Evolutionary conservation across 2,113 vertebrate genomes (phyloP).

Genomic region (Pelvicachromis taeniatus): DNA sequence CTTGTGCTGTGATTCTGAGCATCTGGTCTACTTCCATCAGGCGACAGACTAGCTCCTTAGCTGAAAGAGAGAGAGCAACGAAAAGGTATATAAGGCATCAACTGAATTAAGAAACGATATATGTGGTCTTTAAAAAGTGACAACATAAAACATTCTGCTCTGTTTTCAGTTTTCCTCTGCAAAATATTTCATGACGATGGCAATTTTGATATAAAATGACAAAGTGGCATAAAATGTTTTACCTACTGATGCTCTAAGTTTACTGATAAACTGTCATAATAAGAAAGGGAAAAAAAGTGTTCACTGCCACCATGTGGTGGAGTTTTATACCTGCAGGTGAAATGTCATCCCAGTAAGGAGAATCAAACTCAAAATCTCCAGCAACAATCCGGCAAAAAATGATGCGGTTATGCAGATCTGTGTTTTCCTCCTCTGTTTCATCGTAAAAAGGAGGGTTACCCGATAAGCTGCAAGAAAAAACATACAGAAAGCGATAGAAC

Average conservation of each 20-base stretch:
- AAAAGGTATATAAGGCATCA: neutral
- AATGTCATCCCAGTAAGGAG: constrained; percentile 85
- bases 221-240: neutral
- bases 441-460: constrained; percentile 85
- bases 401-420: constrained; percentile 79
- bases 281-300: neutral
- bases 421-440: constrained; percentile 81
- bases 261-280: neutral
- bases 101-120: neutral
- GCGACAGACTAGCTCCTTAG: constrained; percentile 81
- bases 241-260: neutral
- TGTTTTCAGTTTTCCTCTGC: neutral
- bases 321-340: constrained; percentile 75
- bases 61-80: constrained; percentile 36
- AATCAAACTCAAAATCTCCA: constrained; percentile 83
- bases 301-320: constrained; percentile 40
- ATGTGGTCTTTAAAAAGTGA: fast-evolving
- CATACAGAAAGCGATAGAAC: neutral
- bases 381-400: constrained; percentile 84
- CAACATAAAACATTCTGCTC: fast-evolving
- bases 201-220: neutral
- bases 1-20: constrained; percentile 79
- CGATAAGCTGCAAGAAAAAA: constrained; percentile 64
- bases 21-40: constrained; percentile 84
- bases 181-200: fast-evolving